These are phyloP conservation scores for Drosophila robusta DNA, from an alignment of 2,888 invertebrate species.

Conservation along the genomic window DNA sequence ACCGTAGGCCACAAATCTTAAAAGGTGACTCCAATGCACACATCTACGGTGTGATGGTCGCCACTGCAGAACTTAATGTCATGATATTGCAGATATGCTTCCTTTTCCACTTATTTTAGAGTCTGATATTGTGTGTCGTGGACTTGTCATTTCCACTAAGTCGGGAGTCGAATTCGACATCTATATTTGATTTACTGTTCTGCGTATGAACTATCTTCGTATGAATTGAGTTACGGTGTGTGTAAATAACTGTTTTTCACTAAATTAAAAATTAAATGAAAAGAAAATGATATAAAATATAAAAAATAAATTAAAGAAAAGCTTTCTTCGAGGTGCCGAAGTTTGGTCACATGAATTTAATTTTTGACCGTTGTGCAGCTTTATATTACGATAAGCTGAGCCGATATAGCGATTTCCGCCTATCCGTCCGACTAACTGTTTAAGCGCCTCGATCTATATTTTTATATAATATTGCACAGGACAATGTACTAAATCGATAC, in stretches of 20 bases:
- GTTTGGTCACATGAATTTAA: not conserved
- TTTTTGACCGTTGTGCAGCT: too few species aligned
- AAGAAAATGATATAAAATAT: conserved; percentile 12
- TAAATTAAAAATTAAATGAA: conserved; percentile 30
- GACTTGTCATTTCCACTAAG: not conserved
- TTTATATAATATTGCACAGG: too few species aligned
- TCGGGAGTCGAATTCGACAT: not conserved
- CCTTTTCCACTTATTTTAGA: not conserved
- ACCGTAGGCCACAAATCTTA: too few species aligned
- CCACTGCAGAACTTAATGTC: too few species aligned
- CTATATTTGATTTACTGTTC: not conserved
- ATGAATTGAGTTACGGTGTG: not conserved
- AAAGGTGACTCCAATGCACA: too few species aligned
- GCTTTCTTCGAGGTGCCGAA: not conserved
- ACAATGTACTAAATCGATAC: too few species aligned
- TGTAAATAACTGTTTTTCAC: conserved; percentile 24
- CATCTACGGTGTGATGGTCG: too few species aligned
- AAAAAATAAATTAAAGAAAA: conserved; percentile 6
- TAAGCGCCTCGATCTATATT: too few species aligned
- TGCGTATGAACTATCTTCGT: too few species aligned
- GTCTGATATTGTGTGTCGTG: not conserved
- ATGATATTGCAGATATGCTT: not conserved
- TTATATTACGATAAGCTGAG: too few species aligned
- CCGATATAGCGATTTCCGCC: too few species aligned
- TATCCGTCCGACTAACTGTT: too few species aligned